Percentiles rank a stretch among this genome's conserved stretches.
These are phyloP conservation scores for Dasypolia templi DNA, from an alignment of 2,888 invertebrate genomes.

Conservation along the genomic window DNA sequence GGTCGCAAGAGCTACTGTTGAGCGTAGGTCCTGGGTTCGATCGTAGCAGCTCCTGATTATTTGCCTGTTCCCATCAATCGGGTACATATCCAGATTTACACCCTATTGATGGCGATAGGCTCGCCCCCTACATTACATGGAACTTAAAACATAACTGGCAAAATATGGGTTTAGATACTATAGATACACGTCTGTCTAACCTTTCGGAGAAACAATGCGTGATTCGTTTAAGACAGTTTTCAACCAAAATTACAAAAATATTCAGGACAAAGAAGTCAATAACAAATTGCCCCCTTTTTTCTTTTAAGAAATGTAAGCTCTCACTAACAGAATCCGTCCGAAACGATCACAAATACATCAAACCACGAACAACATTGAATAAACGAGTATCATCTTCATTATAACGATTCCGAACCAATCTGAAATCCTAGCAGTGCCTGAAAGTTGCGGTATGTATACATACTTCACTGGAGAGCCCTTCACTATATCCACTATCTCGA, in stretches of 20 bases:
- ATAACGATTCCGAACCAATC: conserved; percentile 63
- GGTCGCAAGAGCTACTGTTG: neutral
- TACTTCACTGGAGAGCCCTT: conserved; percentile 76
- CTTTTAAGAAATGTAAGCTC: neutral
- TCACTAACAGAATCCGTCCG: neutral
- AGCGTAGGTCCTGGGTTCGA: neutral
- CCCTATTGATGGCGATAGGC: neutral
- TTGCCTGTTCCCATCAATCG: too few species aligned
- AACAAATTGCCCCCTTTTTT: neutral
- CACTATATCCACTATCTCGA: conserved; percentile 77
- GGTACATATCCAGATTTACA: neutral
- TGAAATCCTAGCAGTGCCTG: conserved; percentile 66
- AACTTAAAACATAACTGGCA: neutral
- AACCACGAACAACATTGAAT: conserved; percentile 19
- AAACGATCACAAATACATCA: conserved; percentile 3
- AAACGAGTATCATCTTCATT: conserved; percentile 60
- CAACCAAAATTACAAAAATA: neutral
- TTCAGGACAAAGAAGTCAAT: neutral
- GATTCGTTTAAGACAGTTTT: neutral
- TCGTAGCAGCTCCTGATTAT: too few species aligned
- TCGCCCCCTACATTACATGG: neutral
- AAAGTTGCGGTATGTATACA: conserved; percentile 75
- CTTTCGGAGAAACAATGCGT: neutral
- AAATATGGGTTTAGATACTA: neutral
- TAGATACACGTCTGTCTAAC: neutral